phyloP scores from a whole-genome alignment of 1,140 invertebrate genomes.

The Cydia amplana region DNA sequence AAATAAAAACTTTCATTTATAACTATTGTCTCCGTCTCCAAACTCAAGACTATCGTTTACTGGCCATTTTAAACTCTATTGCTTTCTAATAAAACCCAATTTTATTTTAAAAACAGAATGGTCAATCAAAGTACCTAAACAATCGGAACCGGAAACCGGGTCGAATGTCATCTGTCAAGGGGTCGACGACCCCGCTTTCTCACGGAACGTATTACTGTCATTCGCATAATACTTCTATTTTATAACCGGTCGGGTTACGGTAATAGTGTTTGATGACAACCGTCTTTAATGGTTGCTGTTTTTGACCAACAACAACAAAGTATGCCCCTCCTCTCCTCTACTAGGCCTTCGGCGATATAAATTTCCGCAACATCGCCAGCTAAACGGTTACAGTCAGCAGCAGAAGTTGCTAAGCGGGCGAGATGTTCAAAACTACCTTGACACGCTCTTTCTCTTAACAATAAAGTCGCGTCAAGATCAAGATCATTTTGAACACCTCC shows the following conservation, averaged over 20 bases:
- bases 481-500: no score
- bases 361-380: no score
- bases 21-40: not conserved
- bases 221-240: slow-evolving; percentile 23
- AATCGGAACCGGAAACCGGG: slow-evolving; percentile 9
- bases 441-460: no score
- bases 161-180: slow-evolving; percentile 26
- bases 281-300: not conserved
- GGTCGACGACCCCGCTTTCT: slow-evolving; percentile 12
- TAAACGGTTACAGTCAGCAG: no score
- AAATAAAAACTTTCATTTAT: not conserved
- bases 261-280: not conserved
- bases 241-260: not conserved
- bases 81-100: not conserved
- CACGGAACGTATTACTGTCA: slow-evolving; percentile 2
- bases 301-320: not conserved
- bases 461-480: no score
- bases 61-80: not conserved
- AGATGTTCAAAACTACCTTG: no score
- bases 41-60: not conserved
- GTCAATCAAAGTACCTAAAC: not conserved
- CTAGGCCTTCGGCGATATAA: no score
- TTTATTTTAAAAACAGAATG: not conserved
- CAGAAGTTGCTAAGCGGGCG: no score
- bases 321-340: no score